Evolutionary conservation across 37 sponge, comb jelly and placozoan genomes (phyloP).

Genomic region (Hexactinellida sp.): DNA sequence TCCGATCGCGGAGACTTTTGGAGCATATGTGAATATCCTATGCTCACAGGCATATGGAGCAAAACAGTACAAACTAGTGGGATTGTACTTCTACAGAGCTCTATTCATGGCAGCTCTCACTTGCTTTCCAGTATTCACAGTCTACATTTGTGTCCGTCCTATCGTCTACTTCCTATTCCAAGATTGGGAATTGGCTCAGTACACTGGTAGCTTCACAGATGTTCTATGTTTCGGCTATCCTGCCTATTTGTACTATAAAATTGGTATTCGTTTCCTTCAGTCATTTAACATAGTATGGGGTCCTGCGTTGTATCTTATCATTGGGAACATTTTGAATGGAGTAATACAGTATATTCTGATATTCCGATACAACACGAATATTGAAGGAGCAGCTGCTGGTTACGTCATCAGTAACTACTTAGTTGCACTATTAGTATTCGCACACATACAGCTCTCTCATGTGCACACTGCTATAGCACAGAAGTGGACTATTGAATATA

Average conservation of each 20-base stretch:
- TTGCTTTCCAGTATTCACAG: neutral
- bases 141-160: neutral
- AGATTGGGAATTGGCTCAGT: neutral
- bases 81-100: constrained; percentile 16
- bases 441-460: neutral
- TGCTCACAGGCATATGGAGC: constrained; percentile 9
- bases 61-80: neutral
- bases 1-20: neutral
- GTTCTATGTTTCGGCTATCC: neutral
- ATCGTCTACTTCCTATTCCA: neutral
- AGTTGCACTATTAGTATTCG: neutral
- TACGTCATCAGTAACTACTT: neutral
- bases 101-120: constrained; percentile 12
- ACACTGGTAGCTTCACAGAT: neutral
- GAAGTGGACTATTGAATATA: neutral
- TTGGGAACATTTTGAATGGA: neutral
- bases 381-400: neutral
- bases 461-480: neutral
- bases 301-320: neutral
- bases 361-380: neutral
- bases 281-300: neutral
- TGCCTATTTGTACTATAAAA: neutral
- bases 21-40: neutral
- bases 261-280: neutral
- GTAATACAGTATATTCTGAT: neutral